Evolutionary conservation across 1,140 invertebrate genomes (phyloP).

Genomic region (Ooceraea biroi): DNA sequence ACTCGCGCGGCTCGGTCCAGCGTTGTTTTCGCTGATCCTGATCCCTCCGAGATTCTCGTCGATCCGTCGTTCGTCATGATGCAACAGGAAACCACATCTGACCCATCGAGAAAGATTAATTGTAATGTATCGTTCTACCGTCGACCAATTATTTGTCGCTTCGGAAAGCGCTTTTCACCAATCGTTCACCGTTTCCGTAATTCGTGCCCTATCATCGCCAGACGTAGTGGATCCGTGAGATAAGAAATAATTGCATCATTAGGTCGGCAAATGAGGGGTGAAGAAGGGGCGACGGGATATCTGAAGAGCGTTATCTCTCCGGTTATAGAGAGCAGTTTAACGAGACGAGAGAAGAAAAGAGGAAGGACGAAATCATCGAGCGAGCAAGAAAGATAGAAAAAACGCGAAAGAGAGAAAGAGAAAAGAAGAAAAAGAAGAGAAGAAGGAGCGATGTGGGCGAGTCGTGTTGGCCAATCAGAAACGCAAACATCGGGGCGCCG

Average conservation of each 20-base stretch:
- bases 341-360: neutral
- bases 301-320: slow-evolving; percentile 31
- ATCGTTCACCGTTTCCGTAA: neutral
- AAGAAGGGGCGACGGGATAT: neutral
- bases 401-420: slow-evolving; percentile 12
- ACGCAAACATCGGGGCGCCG: slow-evolving; percentile 76
- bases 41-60: neutral
- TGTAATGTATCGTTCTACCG: neutral
- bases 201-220: neutral
- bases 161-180: neutral
- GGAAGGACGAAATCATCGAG: neutral
- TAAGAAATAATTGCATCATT: slow-evolving; percentile 62
- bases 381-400: neutral
- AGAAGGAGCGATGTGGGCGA: slow-evolving; percentile 8
- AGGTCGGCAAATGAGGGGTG: neutral
- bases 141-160: neutral
- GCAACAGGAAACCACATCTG: neutral
- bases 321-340: neutral
- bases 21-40: slow-evolving; percentile 5
- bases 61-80: neutral
- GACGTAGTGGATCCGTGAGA: neutral
- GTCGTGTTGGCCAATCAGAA: slow-evolving; percentile 74
- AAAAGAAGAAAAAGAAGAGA: neutral
- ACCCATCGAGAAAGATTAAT: neutral
- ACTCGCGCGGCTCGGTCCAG: neutral